Percentiles rank a stretch among this genome's conserved stretches.
These are phyloP conservation scores for Coregonus clupeaformis DNA, from an alignment of 2,113 vertebrate species.

Conservation along the genomic window DNA sequence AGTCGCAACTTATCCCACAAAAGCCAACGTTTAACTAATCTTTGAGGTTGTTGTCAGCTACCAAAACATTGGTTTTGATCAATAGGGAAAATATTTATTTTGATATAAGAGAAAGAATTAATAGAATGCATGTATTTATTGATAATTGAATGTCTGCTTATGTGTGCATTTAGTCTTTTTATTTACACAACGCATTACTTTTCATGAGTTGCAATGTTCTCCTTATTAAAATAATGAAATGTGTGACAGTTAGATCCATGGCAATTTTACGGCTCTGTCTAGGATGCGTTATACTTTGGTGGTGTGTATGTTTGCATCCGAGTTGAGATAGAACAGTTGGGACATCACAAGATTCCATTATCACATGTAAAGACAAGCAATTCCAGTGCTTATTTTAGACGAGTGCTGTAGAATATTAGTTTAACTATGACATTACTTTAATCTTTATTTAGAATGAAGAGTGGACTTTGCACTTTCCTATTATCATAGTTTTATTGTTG, in stretches of 20 bases:
- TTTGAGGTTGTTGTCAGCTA: conserved; percentile 20
- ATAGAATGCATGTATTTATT: conserved; percentile 75
- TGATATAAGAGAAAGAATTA: conserved; percentile 43
- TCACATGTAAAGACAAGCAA: neutral
- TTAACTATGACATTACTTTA: conserved; percentile 15
- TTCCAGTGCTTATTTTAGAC: conserved; percentile 22
- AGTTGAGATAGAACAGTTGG: conserved; percentile 37
- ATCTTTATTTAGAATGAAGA: conserved; percentile 32
- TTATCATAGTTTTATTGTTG: conserved; percentile 40
- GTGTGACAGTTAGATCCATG: conserved; percentile 30
- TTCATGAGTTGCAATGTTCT: conserved; percentile 42
- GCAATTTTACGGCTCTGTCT: too few species aligned
- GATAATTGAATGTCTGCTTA: conserved; percentile 60
- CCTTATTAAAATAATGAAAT: conserved; percentile 27
- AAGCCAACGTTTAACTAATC: conserved; percentile 26
- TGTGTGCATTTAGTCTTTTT: conserved; percentile 32
- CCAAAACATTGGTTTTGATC: neutral
- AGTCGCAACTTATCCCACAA: conserved; percentile 23
- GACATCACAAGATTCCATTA: conserved; percentile 26
- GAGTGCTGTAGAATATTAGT: conserved; percentile 33
- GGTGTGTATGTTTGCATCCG: conserved; percentile 25
- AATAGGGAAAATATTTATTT: conserved; percentile 33
- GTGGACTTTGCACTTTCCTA: conserved; percentile 51
- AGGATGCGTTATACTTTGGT: conserved; percentile 37
- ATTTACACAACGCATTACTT: conserved; percentile 38